phyloP scores from a whole-genome alignment of 2,888 invertebrate species.

The Eristalinus sepulchralis region DNA sequence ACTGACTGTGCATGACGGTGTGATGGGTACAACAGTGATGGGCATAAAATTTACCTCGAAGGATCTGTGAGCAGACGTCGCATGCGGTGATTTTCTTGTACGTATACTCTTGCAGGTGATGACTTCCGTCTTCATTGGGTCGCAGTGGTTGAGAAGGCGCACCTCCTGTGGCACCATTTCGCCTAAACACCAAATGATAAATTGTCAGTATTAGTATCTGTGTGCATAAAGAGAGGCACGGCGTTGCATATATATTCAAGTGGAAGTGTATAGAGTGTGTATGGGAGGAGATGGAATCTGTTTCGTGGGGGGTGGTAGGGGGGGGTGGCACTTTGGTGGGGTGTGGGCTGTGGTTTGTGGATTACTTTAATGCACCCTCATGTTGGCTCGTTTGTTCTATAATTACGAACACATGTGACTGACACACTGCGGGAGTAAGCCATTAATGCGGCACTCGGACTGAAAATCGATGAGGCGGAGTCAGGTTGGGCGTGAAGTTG shows the following conservation, averaged over 20 bases:
- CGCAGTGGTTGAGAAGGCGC: conserved; percentile 79
- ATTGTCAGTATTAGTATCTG: conserved; percentile 49
- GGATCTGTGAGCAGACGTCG: conserved; percentile 95
- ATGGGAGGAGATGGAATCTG: background rate
- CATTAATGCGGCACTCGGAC: background rate
- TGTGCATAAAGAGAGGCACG: conserved; percentile 15
- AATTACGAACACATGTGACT: background rate
- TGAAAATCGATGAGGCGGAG: background rate
- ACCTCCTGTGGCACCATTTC: conserved; percentile 86
- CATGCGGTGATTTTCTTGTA: conserved; percentile 98
- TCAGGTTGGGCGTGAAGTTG: background rate
- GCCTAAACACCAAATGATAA: conserved; percentile 80
- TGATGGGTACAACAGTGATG: background rate
- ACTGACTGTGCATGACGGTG: background rate
- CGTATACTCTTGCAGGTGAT: conserved; percentile 96
- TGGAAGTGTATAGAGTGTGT: conserved; percentile 6
- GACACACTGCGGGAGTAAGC: background rate
- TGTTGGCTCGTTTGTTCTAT: background rate
- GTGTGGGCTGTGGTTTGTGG: background rate
- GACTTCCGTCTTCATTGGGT: conserved; percentile 82
- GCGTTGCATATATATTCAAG: conserved; percentile 17
- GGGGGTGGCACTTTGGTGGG: too few species aligned
- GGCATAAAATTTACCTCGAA: conserved; percentile 86
- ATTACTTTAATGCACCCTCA: background rate
- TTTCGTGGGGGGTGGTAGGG: conserved; percentile 15